phyloP scores from a whole-genome alignment of 2,797 vertebrate genomes.

The Amniataba percoides region DNA sequence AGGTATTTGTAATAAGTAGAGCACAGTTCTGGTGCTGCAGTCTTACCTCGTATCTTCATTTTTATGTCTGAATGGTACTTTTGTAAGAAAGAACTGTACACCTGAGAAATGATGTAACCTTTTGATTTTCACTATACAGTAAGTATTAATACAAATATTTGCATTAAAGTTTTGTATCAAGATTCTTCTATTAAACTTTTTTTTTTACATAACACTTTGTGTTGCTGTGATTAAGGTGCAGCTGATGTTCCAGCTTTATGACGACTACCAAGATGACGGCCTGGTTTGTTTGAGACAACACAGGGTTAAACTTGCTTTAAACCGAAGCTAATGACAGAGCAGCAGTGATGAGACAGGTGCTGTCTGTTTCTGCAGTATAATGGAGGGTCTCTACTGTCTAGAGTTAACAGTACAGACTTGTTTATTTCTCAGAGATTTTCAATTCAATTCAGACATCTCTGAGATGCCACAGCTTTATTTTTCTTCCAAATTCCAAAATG shows the following conservation, averaged over 20 bases:
- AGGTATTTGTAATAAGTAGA: slow-evolving; percentile 33
- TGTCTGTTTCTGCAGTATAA: background rate
- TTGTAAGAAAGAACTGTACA: slow-evolving; percentile 52
- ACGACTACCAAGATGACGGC: background rate
- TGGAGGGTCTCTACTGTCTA: background rate
- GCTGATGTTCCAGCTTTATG: background rate
- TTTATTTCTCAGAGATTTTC: slow-evolving; percentile 31
- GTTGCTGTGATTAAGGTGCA: background rate
- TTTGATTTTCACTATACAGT: slow-evolving; percentile 62
- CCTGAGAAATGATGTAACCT: slow-evolving; percentile 63
- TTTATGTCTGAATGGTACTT: slow-evolving; percentile 61
- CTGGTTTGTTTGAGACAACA: background rate
- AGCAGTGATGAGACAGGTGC: background rate
- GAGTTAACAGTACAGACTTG: background rate
- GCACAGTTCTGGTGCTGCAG: slow-evolving; percentile 39
- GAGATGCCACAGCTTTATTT: slow-evolving; percentile 54
- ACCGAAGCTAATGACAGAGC: background rate
- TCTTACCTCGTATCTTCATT: slow-evolving; percentile 71
- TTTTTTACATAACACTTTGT: slow-evolving; percentile 37
- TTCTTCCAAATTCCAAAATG: slow-evolving; percentile 61
- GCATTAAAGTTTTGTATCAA: slow-evolving; percentile 70
- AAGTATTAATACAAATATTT: slow-evolving; percentile 62
- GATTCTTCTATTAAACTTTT: slow-evolving; percentile 49
- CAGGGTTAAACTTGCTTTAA: background rate
- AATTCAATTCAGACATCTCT: slow-evolving; percentile 33